phyloP scores from a whole-genome alignment of 23 tunicate species.

The Styela clava region DNA sequence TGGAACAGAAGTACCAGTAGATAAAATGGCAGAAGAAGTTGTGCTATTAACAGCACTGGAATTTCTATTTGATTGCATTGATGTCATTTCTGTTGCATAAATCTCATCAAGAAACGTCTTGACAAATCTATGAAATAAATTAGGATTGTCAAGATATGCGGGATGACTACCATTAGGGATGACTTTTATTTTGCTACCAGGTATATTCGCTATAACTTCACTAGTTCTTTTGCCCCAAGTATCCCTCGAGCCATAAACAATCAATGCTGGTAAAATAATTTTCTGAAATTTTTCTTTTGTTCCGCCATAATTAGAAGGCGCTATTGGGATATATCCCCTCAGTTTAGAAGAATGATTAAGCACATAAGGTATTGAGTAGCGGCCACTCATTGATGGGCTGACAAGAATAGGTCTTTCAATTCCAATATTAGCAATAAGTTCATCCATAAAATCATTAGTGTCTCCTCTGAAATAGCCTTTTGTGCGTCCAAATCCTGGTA shows the following conservation, averaged over 20 bases:
- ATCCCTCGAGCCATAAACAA: slow-evolving; percentile 60
- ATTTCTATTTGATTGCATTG: neutral
- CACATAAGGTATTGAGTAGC: slow-evolving; percentile 60
- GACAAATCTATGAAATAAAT: slow-evolving; percentile 41
- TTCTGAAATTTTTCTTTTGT: slow-evolving; percentile 12
- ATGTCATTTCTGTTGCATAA: neutral
- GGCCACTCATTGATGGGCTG: slow-evolving; percentile 73
- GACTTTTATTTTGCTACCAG: slow-evolving; percentile 5
- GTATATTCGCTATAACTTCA: slow-evolving; percentile 20
- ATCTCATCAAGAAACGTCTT: slow-evolving; percentile 28
- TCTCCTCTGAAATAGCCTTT: neutral
- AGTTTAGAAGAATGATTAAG: slow-evolving; percentile 15
- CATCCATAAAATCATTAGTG: slow-evolving; percentile 20
- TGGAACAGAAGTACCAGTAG: neutral
- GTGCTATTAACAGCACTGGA: neutral
- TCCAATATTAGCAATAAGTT: slow-evolving; percentile 17
- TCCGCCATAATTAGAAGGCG: slow-evolving; percentile 33
- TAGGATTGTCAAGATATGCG: slow-evolving; percentile 51
- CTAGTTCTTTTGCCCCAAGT: slow-evolving; percentile 12
- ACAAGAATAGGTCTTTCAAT: slow-evolving; percentile 39
- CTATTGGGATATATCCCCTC: slow-evolving; percentile 50
- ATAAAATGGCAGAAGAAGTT: neutral
- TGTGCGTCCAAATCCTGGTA: slow-evolving; percentile 77
- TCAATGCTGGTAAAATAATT: slow-evolving; percentile 34
- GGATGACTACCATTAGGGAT: slow-evolving; percentile 65